Evolutionary conservation across 2,113 vertebrate genomes (phyloP).

Genomic region (Chloroceryle aenea): DNA sequence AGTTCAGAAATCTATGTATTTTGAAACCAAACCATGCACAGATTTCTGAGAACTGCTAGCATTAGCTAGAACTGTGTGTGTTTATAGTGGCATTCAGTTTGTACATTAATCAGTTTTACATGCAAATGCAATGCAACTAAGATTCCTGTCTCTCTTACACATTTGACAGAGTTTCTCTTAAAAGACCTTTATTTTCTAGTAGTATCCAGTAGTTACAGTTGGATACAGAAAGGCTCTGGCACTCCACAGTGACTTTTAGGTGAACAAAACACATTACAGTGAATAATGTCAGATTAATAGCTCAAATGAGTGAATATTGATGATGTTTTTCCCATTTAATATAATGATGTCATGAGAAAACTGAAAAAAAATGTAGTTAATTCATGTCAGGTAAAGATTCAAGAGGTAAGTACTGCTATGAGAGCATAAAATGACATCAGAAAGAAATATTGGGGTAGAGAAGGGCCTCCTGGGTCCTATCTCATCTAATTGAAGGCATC

Average conservation of each 20-base stretch:
- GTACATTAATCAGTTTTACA: neutral
- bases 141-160: neutral
- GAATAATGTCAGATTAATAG: neutral
- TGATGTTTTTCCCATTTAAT: neutral
- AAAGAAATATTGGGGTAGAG: neutral
- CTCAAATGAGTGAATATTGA: neutral
- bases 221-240: neutral
- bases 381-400: conserved; percentile 8
- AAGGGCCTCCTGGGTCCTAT: neutral
- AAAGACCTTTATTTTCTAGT: neutral
- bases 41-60: neutral
- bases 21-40: neutral
- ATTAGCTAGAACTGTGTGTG: neutral
- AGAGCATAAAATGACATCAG: neutral
- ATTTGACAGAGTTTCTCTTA: neutral
- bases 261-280: neutral
- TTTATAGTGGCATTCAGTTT: neutral
- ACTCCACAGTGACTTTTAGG: neutral
- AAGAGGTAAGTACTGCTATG: neutral
- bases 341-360: neutral
- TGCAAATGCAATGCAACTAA: neutral
- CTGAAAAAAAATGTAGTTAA: too few relatives aligned
- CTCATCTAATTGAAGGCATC: neutral
- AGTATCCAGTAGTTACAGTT: neutral
- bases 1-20: neutral